These are phyloP conservation scores for Enteromius radiatus DNA, from an alignment of 2,797 vertebrate species.

Conservation along the genomic window DNA sequence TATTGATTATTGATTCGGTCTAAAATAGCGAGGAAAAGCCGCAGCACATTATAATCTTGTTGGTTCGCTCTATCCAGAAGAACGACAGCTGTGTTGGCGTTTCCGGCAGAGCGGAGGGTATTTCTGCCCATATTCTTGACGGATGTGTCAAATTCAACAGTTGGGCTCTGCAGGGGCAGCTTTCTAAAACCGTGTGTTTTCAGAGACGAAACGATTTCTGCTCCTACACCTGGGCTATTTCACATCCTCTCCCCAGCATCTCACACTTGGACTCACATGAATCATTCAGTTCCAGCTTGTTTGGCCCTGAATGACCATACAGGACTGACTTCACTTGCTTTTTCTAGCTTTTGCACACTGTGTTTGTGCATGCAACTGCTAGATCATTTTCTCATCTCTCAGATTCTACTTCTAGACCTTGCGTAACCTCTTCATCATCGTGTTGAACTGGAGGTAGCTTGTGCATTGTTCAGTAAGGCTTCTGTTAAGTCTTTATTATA, in stretches of 20 bases:
- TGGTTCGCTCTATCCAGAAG: background rate
- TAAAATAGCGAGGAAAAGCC: constrained; percentile 7
- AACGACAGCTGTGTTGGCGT: constrained; percentile 29
- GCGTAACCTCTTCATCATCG: background rate
- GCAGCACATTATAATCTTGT: background rate
- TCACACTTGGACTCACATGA: background rate
- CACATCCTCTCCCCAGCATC: background rate
- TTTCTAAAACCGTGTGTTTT: constrained; percentile 20
- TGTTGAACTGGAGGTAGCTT: background rate
- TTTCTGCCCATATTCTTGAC: constrained; percentile 18
- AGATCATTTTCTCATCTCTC: background rate
- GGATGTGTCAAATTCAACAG: constrained; percentile 23
- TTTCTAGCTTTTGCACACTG: background rate
- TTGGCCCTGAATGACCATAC: background rate
- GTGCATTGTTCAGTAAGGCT: background rate
- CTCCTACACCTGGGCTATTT: background rate
- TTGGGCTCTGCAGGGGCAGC: constrained; percentile 15
- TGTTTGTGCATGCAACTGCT: background rate
- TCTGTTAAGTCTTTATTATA: background rate
- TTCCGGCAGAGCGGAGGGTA: background rate
- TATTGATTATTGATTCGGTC: background rate
- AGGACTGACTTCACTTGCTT: background rate
- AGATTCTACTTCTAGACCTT: background rate
- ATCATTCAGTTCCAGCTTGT: constrained; percentile 7
- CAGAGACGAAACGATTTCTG: background rate